phyloP scores from a whole-genome alignment of 2,113 vertebrate genomes.

The Aptenodytes patagonicus region DNA sequence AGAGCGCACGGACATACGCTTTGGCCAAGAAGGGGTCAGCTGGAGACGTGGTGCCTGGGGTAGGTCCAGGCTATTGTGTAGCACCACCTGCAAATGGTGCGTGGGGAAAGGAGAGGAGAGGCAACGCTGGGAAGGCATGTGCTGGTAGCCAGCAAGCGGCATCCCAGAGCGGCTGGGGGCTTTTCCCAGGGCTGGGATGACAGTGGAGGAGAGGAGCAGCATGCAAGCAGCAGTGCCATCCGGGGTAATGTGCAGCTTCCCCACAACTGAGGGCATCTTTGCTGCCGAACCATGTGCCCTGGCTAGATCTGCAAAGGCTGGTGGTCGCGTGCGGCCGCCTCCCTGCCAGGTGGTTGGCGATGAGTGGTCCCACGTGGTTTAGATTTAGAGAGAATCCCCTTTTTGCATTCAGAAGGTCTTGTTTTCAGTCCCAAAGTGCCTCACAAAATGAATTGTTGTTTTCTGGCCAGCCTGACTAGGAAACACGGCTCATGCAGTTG shows the following conservation, averaged over 20 bases:
- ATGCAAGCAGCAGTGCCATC: neutral
- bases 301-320: neutral
- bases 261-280: accelerated
- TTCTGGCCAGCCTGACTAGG: constrained; percentile 1
- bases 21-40: neutral
- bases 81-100: neutral
- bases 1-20: accelerated
- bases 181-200: neutral
- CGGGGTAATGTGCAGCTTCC: accelerated
- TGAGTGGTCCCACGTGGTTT: neutral
- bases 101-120: neutral
- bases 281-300: accelerated
- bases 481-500: neutral
- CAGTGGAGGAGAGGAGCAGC: neutral
- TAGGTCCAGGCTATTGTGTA: neutral
- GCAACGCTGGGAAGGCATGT: neutral
- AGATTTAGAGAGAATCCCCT: neutral
- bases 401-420: neutral
- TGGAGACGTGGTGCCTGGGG: neutral
- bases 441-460: neutral
- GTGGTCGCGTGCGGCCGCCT: accelerated
- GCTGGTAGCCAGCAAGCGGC: neutral
- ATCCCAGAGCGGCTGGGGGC: neutral
- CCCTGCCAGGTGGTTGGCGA: neutral
- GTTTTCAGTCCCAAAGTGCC: constrained; percentile 21